Percentiles rank a stretch among this genome's conserved stretches.
Evolutionary conservation across 2,888 invertebrate genomes (phyloP).

Genomic region (Eudemis profundana): DNA sequence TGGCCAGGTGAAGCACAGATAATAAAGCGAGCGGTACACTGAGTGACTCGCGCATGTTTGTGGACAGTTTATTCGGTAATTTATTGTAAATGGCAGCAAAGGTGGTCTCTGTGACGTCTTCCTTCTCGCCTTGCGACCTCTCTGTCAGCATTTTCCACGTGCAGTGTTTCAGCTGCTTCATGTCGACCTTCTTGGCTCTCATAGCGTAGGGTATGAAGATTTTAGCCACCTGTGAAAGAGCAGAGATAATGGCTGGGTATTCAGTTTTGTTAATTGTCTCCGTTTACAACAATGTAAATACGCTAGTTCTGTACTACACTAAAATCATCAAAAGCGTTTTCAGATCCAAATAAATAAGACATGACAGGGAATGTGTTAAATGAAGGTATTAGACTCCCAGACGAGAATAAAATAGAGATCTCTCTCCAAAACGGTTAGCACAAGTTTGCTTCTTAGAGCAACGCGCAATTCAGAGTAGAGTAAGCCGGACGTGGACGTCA

Average conservation of each 20-base stretch:
- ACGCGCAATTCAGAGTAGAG: too few species aligned
- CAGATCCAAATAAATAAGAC: too few species aligned
- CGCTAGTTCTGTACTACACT: too few species aligned
- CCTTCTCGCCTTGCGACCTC: slow-evolving; percentile 63
- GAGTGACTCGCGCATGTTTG: slow-evolving; percentile 89
- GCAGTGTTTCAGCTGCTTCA: slow-evolving; percentile 91
- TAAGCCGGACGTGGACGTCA: too few species aligned
- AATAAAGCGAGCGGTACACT: slow-evolving; percentile 92
- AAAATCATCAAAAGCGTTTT: too few species aligned
- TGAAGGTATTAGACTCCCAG: too few species aligned
- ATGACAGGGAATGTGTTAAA: too few species aligned
- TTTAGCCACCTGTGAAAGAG: slow-evolving; percentile 87
- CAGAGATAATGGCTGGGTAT: too few species aligned
- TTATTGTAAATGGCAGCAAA: slow-evolving; percentile 85
- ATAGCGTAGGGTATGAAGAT: slow-evolving; percentile 92
- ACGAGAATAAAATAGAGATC: too few species aligned
- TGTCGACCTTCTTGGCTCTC: slow-evolving; percentile 94
- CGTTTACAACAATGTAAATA: too few species aligned
- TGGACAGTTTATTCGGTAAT: slow-evolving; percentile 84
- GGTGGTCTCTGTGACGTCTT: slow-evolving; percentile 72
- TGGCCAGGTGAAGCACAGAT: slow-evolving; percentile 93
- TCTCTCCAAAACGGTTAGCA: too few species aligned
- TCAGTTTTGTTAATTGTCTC: background rate
- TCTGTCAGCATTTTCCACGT: slow-evolving; percentile 88
- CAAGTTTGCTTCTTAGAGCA: too few species aligned